Percentiles rank a stretch among this genome's conserved stretches.
Conservation (phyloP, 2,113 vertebrate species). For the Salvelinus namaycush region DNA sequence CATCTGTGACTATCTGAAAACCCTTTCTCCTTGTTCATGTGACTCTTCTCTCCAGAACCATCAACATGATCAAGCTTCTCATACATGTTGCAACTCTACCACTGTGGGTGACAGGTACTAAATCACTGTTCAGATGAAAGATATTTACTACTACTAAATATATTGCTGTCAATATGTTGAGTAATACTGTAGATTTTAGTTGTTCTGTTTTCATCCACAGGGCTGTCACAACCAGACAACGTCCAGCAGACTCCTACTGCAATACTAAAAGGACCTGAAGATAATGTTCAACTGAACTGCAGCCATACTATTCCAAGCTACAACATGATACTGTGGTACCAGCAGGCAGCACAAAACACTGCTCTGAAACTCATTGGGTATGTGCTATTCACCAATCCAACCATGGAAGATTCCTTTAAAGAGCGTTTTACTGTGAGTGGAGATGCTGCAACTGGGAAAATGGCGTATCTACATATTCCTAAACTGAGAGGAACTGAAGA, state of each 20-base stretch:
- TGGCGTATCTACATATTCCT: too few relatives aligned
- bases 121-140: neutral
- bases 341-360: too few relatives aligned
- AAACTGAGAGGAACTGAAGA: too few relatives aligned
- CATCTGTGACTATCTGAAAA: too few relatives aligned
- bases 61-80: neutral
- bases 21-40: too few relatives aligned
- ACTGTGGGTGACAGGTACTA: conserved; percentile 14
- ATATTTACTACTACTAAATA: neutral
- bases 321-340: conserved; percentile 59
- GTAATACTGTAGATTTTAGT: neutral
- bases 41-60: too few relatives aligned
- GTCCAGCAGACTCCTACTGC: neutral
- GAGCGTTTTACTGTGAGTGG: too few relatives aligned
- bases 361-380: too few relatives aligned
- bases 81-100: neutral
- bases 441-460: too few relatives aligned
- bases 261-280: neutral
- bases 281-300: neutral
- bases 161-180: neutral
- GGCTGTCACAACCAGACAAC: too few relatives aligned
- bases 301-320: neutral
- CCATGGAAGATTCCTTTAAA: too few relatives aligned
- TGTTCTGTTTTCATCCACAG: neutral
- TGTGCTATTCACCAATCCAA: too few relatives aligned